Percentiles rank a stretch among this genome's conserved stretches.
Evolutionary conservation across 2,797 vertebrate species (phyloP).

Genomic region (Sebastiscus albofasciatus): DNA sequence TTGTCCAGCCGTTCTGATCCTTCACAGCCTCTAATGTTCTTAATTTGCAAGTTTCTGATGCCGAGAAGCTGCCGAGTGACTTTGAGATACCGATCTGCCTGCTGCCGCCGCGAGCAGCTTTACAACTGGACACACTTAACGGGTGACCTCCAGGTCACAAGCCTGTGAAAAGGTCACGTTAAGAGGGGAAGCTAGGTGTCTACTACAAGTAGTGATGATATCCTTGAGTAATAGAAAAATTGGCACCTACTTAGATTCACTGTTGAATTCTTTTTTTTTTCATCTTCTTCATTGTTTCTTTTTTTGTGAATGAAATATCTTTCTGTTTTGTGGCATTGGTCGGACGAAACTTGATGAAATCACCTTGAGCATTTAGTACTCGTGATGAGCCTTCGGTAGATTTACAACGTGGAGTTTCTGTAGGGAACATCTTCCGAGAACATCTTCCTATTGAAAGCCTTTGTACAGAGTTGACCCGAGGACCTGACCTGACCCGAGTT

Average conservation of each 20-base stretch:
- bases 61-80: not conserved
- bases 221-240: not conserved
- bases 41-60: constrained; percentile 29
- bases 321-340: not conserved
- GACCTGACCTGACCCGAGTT: not conserved
- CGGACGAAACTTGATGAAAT: not conserved
- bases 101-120: not conserved
- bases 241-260: not conserved
- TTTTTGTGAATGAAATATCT: not conserved
- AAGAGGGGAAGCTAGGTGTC: not conserved
- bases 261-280: not conserved
- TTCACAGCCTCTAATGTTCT: constrained; percentile 24
- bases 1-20: constrained; percentile 38
- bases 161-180: constrained; percentile 13
- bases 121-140: constrained; percentile 28
- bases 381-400: not conserved
- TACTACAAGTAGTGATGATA: not conserved
- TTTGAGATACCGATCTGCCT: constrained; percentile 32
- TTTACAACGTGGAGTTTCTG: not conserved
- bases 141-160: not conserved
- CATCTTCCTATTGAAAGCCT: not conserved
- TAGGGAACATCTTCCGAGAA: no score
- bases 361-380: not conserved
- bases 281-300: not conserved
- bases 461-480: not conserved